phyloP scores from a whole-genome alignment of 2,797 vertebrate species.

The Arnoldichthys spilopterus region DNA sequence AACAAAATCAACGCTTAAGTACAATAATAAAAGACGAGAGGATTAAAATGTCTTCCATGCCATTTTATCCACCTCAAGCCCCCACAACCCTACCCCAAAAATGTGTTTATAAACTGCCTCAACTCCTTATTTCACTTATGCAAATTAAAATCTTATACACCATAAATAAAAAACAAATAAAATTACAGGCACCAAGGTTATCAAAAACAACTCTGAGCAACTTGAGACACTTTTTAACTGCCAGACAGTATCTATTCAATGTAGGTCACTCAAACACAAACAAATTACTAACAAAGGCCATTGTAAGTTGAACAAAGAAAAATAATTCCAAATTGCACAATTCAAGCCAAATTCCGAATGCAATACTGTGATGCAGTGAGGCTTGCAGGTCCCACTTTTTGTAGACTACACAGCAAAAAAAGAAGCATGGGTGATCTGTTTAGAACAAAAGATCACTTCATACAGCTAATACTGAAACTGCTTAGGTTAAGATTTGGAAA shows the following conservation, averaged over 20 bases:
- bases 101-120: conserved; percentile 6
- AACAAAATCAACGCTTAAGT: conserved; percentile 31
- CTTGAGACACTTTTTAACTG: conserved; percentile 34
- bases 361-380: conserved; percentile 22
- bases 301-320: conserved; percentile 36
- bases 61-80: not conserved
- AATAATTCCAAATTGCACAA: conserved; percentile 19
- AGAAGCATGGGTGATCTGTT: conserved; percentile 11
- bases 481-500: conserved; percentile 63
- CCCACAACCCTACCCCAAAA: not conserved
- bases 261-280: conserved; percentile 41
- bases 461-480: conserved; percentile 38
- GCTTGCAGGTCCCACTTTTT: not conserved
- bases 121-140: conserved; percentile 6
- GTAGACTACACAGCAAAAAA: conserved; percentile 24
- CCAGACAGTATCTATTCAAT: conserved; percentile 32
- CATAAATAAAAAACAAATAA: conserved; percentile 28
- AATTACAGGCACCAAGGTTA: conserved; percentile 65
- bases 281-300: conserved; percentile 44
- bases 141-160: conserved; percentile 25
- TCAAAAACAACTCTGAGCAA: conserved; percentile 36
- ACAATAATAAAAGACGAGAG: conserved; percentile 28
- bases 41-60: conserved; percentile 6
- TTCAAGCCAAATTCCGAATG: conserved; percentile 28
- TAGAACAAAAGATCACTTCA: conserved; percentile 29